phyloP scores from a whole-genome alignment of 2,113 vertebrate species.

The Hipposideros armiger region DNA sequence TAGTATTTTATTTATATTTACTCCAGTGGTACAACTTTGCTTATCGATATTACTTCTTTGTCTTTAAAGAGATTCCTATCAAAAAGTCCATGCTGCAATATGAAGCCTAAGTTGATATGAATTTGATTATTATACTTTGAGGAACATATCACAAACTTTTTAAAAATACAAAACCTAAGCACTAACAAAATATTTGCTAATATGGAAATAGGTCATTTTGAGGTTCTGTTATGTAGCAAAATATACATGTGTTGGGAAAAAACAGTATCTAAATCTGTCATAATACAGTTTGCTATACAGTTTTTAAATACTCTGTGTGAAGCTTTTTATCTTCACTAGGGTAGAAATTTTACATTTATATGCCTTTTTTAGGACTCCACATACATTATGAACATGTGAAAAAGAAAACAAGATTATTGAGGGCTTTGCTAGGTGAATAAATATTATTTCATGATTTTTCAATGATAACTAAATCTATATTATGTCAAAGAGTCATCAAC shows the following conservation, averaged over 20 bases:
- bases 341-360: constrained; percentile 57
- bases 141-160: background rate
- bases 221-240: constrained; percentile 50
- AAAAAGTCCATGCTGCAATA: background rate
- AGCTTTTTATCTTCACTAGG: constrained; percentile 34
- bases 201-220: constrained; percentile 33
- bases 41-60: background rate
- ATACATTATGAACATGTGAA: constrained; percentile 52
- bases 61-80: constrained; percentile 53
- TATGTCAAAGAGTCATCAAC: constrained; percentile 61
- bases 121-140: background rate
- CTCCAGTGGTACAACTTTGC: background rate
- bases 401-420: constrained; percentile 61
- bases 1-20: background rate
- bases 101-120: background rate
- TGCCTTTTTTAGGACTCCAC: constrained; percentile 5
- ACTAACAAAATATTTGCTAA: constrained; percentile 31
- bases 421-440: constrained; percentile 66
- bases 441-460: constrained; percentile 75
- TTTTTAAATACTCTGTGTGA: constrained; percentile 20
- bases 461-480: constrained; percentile 61
- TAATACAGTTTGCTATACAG: background rate
- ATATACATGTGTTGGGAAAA: background rate
- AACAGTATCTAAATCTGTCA: background rate
- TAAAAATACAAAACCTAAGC: background rate